phyloP scores from a whole-genome alignment of 2,113 vertebrate species.

The Anarhynchus alexandrinus region DNA sequence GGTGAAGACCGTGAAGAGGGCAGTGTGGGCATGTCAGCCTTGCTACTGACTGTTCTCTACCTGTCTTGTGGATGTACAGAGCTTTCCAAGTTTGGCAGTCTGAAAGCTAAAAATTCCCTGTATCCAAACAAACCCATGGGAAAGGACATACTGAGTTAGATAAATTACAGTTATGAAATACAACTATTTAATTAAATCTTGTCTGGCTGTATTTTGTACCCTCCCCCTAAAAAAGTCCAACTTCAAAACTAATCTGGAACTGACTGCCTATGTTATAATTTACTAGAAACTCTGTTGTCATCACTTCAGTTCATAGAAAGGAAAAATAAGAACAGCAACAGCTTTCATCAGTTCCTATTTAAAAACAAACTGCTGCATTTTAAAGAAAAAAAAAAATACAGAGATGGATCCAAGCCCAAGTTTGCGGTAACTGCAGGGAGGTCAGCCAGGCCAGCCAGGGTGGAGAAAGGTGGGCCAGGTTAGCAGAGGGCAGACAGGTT shows the following conservation, averaged over 20 bases:
- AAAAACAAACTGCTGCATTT: background rate
- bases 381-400: background rate
- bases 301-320: constrained; percentile 58
- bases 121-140: constrained; percentile 4
- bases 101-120: constrained; percentile 8
- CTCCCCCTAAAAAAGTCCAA: background rate
- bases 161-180: constrained; percentile 57
- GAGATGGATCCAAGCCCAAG: background rate
- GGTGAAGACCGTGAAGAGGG: background rate
- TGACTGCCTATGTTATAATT: constrained; percentile 49
- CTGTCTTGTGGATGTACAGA: background rate
- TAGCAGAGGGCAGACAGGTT: background rate
- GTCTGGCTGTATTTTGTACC: constrained; percentile 19
- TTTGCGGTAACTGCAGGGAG: background rate
- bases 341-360: constrained; percentile 1
- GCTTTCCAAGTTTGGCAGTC: background rate
- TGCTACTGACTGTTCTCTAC: background rate
- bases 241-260: constrained; percentile 46
- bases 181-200: constrained; percentile 62
- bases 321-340: constrained; percentile 2
- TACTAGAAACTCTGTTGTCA: constrained; percentile 61
- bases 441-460: background rate
- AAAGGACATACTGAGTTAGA: constrained; percentile 29
- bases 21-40: background rate
- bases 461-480: background rate